These are phyloP conservation scores for Linurgus olivaceus DNA, from an alignment of 2,797 vertebrate genomes.

Conservation along the genomic window DNA sequence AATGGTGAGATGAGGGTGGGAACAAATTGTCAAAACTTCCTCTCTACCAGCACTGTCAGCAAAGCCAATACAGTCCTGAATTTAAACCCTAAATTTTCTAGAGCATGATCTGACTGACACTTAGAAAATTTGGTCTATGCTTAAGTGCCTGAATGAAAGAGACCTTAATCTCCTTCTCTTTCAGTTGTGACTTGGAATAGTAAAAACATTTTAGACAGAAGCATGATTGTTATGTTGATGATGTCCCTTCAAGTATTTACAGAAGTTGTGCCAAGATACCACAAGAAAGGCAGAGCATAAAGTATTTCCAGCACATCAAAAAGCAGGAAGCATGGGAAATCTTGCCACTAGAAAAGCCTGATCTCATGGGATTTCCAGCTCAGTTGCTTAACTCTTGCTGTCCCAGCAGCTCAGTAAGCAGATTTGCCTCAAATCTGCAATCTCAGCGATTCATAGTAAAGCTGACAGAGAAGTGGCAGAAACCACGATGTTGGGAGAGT, in stretches of 20 bases:
- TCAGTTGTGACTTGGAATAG: background rate
- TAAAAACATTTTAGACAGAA: slow-evolving; percentile 44
- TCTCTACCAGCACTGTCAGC: background rate
- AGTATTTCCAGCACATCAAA: slow-evolving; percentile 63
- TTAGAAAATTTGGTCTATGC: background rate
- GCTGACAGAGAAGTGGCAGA: background rate
- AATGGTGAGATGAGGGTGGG: background rate
- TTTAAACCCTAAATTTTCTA: background rate
- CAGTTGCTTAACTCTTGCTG: slow-evolving; percentile 8
- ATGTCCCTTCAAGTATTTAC: slow-evolving; percentile 52
- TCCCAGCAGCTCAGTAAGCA: background rate
- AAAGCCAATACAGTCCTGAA: background rate
- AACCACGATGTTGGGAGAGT: background rate
- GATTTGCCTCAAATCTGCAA: background rate
- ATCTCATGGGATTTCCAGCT: slow-evolving; percentile 38
- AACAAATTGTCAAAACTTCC: background rate
- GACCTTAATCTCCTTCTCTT: background rate
- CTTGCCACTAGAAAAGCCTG: slow-evolving; percentile 33
- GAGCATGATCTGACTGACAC: background rate
- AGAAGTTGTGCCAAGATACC: slow-evolving; percentile 64
- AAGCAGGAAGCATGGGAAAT: slow-evolving; percentile 64
- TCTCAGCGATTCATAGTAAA: background rate
- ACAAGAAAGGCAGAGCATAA: slow-evolving; percentile 53
- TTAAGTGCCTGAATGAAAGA: background rate
- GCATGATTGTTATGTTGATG: slow-evolving; percentile 52